These are phyloP conservation scores for Mercenaria mercenaria DNA, from an alignment of 1,140 invertebrate species.

Conservation along the genomic window DNA sequence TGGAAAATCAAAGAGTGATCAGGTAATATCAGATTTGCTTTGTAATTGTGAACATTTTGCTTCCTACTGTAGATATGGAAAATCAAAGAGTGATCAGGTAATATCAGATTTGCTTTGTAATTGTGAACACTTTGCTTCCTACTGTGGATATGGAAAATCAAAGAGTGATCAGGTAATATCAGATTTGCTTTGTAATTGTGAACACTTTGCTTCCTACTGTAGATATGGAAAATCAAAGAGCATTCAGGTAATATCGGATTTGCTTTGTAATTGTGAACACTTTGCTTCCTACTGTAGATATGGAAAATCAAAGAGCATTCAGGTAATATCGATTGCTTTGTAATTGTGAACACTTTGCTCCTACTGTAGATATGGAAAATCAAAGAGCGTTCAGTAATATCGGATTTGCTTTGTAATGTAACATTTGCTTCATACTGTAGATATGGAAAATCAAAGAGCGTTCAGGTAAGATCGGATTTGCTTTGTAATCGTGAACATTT, in stretches of 20 bases:
- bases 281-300: no score
- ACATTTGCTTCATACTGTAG: conserved; percentile 75
- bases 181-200: no score
- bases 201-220: conserved; percentile 74
- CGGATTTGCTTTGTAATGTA: no score
- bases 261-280: no score
- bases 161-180: conserved; percentile 68
- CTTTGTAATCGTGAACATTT: no score
- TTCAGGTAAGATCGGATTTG: no score
- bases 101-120: conserved; percentile 55
- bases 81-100: conserved; percentile 68
- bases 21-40: conserved; percentile 65
- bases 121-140: conserved; percentile 76
- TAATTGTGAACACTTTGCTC: no score
- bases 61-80: conserved; percentile 71
- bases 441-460: conserved; percentile 66
- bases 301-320: no score
- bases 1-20: conserved; percentile 61
- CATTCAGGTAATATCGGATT: no score
- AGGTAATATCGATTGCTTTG: no score
- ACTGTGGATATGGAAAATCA: conserved; percentile 69
- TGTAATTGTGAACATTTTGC: conserved; percentile 78
- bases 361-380: no score
- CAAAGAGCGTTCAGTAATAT: no score
- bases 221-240: conserved; percentile 69